Conservation (phyloP, 2,113 vertebrate species). For the Sylvilagus bachmani region DNA sequence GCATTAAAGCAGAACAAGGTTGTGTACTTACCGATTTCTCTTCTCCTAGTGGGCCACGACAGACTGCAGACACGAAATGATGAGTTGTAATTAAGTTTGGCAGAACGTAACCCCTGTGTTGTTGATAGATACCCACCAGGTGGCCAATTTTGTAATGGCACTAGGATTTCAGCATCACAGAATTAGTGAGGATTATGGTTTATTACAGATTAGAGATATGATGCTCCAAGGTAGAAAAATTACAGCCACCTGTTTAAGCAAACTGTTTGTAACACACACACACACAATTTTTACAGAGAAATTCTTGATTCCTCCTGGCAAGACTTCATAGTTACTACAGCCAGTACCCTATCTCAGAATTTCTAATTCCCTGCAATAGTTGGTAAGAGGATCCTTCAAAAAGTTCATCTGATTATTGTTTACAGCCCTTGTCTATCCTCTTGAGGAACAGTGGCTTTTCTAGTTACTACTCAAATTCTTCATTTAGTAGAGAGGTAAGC, state of each 20-base stretch:
- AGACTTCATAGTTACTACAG: not conserved
- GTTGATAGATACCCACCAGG: constrained; percentile 55
- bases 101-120: constrained; percentile 58
- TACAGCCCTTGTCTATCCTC: too few species aligned
- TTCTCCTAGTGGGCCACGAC: constrained; percentile 81
- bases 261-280: not conserved
- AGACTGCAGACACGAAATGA: constrained; percentile 77
- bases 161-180: constrained; percentile 12
- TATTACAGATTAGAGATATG: not conserved
- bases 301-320: not conserved
- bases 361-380: not conserved
- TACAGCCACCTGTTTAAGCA: not conserved
- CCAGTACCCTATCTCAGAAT: not conserved
- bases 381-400: not conserved
- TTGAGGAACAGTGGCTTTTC: too few species aligned
- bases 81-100: constrained; percentile 62
- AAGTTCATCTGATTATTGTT: too few species aligned
- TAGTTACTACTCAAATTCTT: too few species aligned
- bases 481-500: too few species aligned
- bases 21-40: constrained; percentile 78
- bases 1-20: not conserved
- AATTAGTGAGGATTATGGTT: not conserved
- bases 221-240: constrained; percentile 26
- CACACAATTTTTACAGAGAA: not conserved
- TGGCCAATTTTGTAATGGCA: constrained; percentile 35